A percentile compares a stretch with the other conserved stretches of the same genome.
Evolutionary conservation across 1,140 invertebrate species (phyloP).

Genomic region (Rhopalosiphum padi): DNA sequence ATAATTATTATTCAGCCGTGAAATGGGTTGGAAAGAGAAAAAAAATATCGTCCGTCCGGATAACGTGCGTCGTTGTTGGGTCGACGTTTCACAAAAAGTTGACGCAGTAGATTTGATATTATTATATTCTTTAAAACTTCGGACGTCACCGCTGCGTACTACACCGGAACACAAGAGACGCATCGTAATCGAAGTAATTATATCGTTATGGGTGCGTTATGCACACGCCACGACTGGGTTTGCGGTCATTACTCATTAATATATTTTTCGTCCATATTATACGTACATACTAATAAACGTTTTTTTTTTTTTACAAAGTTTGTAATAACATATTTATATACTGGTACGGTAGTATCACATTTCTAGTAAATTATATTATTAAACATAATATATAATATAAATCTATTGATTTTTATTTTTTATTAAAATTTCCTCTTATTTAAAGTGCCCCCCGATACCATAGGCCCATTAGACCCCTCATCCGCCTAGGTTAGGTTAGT

Average conservation of each 20-base stretch:
- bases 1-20: constrained; percentile 35
- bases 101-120: background rate
- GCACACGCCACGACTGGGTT: background rate
- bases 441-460: background rate
- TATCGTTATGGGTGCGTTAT: background rate
- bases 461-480: background rate
- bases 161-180: background rate
- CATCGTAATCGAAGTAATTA: background rate
- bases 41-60: background rate
- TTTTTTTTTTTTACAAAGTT: background rate
- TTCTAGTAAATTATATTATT: background rate
- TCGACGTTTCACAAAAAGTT: constrained; percentile 3
- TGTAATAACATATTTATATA: background rate
- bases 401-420: background rate
- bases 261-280: background rate
- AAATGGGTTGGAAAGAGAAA: background rate
- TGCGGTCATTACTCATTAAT: background rate
- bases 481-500: background rate
- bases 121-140: background rate
- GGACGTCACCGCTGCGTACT: background rate
- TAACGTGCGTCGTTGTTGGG: background rate
- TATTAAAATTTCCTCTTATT: background rate
- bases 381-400: background rate
- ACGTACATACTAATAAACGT: background rate
- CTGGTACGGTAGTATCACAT: background rate